Evolutionary conservation across 2,797 vertebrate genomes (phyloP).

Genomic region (Cuculus canorus): DNA sequence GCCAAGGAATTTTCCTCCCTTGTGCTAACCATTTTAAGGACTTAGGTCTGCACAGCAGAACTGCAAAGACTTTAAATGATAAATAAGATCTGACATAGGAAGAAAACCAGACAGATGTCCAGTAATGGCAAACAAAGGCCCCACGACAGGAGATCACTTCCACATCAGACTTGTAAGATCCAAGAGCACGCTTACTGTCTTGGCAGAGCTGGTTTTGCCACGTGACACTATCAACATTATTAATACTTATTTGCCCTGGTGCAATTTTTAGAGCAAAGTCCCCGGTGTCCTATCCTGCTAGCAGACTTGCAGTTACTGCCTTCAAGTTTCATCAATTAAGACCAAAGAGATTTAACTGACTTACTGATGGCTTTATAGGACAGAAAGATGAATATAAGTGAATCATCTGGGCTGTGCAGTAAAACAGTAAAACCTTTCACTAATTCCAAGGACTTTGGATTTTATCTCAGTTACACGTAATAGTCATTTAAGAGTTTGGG

Average conservation of each 20-base stretch:
- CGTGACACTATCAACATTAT: neutral
- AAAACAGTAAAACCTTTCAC: neutral
- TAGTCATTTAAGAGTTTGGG: neutral
- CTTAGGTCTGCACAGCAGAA: neutral
- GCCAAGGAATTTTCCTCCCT: neutral
- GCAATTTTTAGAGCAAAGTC: neutral
- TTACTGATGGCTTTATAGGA: neutral
- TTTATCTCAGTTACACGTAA: neutral
- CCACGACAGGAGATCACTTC: neutral
- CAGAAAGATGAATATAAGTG: neutral
- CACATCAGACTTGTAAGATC: neutral
- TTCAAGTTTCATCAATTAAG: neutral
- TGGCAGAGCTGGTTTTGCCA: neutral
- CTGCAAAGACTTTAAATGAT: constrained; percentile 8
- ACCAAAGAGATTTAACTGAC: neutral
- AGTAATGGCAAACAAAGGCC: neutral
- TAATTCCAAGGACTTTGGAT: neutral
- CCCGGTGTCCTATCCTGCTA: neutral
- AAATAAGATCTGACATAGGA: neutral
- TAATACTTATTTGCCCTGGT: neutral
- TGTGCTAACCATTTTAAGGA: constrained; percentile 9
- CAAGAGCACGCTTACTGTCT: neutral
- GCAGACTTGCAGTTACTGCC: neutral
- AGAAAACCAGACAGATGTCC: neutral
- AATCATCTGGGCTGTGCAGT: neutral